Evolutionary conservation across 1,140 invertebrate species (phyloP).

Genomic region (Ctenoplectra terminalis): DNA sequence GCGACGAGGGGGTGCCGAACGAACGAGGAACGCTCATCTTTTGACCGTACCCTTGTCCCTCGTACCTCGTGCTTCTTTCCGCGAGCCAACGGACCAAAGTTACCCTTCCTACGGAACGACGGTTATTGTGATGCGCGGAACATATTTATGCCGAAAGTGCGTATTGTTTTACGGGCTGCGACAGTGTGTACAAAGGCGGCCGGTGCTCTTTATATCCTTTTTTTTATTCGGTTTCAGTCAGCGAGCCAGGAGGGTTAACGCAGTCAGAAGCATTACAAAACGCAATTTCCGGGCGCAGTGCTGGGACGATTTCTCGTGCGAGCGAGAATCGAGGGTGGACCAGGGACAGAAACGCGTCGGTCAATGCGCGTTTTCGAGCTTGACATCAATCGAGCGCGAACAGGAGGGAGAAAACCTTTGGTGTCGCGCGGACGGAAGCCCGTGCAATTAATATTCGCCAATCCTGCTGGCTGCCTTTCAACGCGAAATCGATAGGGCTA

Average conservation of each 20-base stretch:
- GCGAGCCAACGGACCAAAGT: conserved; percentile 61
- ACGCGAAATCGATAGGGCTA: conserved; percentile 27
- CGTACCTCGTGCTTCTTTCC: neutral
- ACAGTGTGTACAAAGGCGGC: conserved; percentile 58
- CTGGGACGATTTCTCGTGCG: conserved; percentile 55
- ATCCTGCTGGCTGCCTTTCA: conserved; percentile 16
- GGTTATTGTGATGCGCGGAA: conserved; percentile 71
- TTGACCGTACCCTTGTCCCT: conserved; percentile 62
- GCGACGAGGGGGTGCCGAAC: conserved; percentile 57
- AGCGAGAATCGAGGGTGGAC: conserved; percentile 39
- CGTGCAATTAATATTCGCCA: conserved; percentile 60
- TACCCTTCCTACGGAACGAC: conserved; percentile 44
- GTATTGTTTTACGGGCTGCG: conserved; percentile 71
- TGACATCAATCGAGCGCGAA: conserved; percentile 58
- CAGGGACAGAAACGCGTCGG: conserved; percentile 26
- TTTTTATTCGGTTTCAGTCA: conserved; percentile 45
- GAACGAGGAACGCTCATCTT: conserved; percentile 66
- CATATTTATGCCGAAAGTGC: conserved; percentile 70
- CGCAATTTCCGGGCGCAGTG: conserved; percentile 71
- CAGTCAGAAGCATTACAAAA: conserved; percentile 70
- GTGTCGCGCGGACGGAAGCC: conserved; percentile 60
- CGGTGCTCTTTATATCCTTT: conserved; percentile 61
- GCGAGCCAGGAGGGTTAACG: neutral
- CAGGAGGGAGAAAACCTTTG: conserved; percentile 50
- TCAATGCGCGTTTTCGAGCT: conserved; percentile 59